Base-by-base conservation (phyloP, 1,140 invertebrate species). In the Calycopis cecrops region DNA sequence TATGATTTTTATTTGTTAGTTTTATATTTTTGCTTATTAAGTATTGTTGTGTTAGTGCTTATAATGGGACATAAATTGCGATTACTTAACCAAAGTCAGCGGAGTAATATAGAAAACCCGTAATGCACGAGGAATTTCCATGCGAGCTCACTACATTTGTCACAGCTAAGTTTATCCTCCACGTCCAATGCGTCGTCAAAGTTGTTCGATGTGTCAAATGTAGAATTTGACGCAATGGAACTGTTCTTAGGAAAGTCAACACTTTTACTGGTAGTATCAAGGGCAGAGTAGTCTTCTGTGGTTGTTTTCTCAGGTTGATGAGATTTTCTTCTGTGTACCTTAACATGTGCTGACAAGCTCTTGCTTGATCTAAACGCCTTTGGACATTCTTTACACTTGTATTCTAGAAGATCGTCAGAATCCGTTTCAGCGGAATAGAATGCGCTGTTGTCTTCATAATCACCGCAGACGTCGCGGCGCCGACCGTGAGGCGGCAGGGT, bases 381-480 rank as follows among this genome's bases (percentile, higher is more conserved):
- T 4, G 65, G 60, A 49, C 87, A 88, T 40, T 66, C 51, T 8
- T 72, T 67, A 42, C 87, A 88, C 55, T 79, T 79, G 49, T 63
- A 70, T 12, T 62, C 62, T 6, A 77, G 42, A 0, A 72, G 71
- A 34, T 85, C 79, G 48, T 85, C 83, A 0, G 81, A 85, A 47
- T 85, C 81, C 1, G 81, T 84, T 59, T 75, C 81, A 0, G 54
- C 60, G 0, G 76, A 73, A 60, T 67, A 82, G 17, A 71, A 77
- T 18, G 51, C 62, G 17, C 65, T 71, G 52, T 66, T 73, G 52
- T 85, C 76, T 17, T 85, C 78, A 48, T 75, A 83, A 57, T 85
- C 80, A n/a, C n/a, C n/a, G n/a, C n/a, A n/a, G n/a, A n/a, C n/a
- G n/a, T n/a, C n/a, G n/a, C n/a, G n/a, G n/a, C n/a, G n/a, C n/a